These are phyloP conservation scores for Gallinago media DNA, from an alignment of 2,113 vertebrate genomes.

Conservation along the genomic window DNA sequence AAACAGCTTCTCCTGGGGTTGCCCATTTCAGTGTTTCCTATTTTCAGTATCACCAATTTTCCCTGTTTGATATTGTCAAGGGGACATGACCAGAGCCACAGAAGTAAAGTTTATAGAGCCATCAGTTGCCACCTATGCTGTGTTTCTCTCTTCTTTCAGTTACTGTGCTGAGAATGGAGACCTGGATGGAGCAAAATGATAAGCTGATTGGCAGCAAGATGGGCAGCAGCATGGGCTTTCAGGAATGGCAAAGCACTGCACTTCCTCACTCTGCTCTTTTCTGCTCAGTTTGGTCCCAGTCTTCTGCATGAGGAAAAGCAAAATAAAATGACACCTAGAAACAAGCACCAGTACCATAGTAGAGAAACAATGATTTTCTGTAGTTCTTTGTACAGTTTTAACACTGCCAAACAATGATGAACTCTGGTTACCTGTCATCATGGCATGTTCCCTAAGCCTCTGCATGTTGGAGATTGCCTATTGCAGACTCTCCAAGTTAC, in stretches of 20 bases:
- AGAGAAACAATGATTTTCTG: background rate
- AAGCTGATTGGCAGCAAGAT: background rate
- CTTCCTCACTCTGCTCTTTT: background rate
- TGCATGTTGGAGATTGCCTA: background rate
- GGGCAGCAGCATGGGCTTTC: background rate
- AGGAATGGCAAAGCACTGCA: background rate
- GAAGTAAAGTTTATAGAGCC: background rate
- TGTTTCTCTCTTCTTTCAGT: background rate
- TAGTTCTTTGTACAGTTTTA: background rate
- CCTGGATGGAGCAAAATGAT: background rate
- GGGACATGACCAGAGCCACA: background rate
- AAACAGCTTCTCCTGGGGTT: background rate
- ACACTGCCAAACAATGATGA: background rate
- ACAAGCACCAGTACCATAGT: background rate
- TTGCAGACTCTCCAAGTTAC: background rate
- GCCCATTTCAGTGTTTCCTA: background rate
- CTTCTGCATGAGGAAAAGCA: background rate
- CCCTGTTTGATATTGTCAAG: background rate
- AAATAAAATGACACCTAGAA: background rate
- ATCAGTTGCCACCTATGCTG: background rate
- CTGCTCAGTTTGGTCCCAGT: background rate
- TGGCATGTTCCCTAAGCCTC: background rate
- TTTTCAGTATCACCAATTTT: background rate
- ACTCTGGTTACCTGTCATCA: background rate
- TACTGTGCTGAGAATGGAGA: background rate